phyloP scores from a whole-genome alignment of 92 coral and sea anemone species.

The Porites evermanni region DNA sequence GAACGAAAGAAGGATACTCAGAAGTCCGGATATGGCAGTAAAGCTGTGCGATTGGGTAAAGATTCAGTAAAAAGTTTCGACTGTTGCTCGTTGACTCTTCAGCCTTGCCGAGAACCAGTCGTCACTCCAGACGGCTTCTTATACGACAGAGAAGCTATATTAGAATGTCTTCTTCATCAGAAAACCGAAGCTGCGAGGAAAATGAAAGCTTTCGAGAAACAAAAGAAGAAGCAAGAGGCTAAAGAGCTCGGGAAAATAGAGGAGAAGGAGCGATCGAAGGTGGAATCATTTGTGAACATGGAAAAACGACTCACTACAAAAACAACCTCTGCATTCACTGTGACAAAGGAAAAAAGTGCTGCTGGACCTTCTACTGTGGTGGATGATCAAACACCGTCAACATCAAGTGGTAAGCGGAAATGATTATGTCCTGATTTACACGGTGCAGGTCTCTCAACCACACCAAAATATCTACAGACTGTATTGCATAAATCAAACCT shows the following conservation, averaged over 20 bases:
- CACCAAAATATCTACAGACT: too few species aligned
- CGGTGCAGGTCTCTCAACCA: too few species aligned
- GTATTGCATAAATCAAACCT: too few species aligned
- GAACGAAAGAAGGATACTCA: constrained; percentile 92
- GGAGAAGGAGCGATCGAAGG: constrained; percentile 78
- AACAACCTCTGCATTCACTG: constrained; percentile 80
- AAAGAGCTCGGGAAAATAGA: constrained; percentile 71
- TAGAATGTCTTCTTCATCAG: constrained; percentile 95
- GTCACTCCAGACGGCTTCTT: constrained; percentile 87
- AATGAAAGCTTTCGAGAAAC: constrained; percentile 94
- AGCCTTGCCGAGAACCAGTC: constrained; percentile 96
- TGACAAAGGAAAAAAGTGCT: constrained; percentile 47
- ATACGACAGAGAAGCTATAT: constrained; percentile 94
- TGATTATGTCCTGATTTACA: too few species aligned
- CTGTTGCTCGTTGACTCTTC: constrained; percentile 92
- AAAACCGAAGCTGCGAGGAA: constrained; percentile 91
- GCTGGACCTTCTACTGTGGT: constrained; percentile 26
- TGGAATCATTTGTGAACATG: constrained; percentile 85
- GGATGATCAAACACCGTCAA: constrained; percentile 64
- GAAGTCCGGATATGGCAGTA: constrained; percentile 95
- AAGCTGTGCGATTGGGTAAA: constrained; percentile 91
- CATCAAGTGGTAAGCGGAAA: constrained; percentile 69
- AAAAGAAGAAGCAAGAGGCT: constrained; percentile 76
- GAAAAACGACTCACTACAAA: constrained; percentile 92
- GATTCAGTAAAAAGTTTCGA: constrained; percentile 97